Evolutionary conservation across 1,140 invertebrate genomes (phyloP).

Genomic region (Camponotus vicinus): DNA sequence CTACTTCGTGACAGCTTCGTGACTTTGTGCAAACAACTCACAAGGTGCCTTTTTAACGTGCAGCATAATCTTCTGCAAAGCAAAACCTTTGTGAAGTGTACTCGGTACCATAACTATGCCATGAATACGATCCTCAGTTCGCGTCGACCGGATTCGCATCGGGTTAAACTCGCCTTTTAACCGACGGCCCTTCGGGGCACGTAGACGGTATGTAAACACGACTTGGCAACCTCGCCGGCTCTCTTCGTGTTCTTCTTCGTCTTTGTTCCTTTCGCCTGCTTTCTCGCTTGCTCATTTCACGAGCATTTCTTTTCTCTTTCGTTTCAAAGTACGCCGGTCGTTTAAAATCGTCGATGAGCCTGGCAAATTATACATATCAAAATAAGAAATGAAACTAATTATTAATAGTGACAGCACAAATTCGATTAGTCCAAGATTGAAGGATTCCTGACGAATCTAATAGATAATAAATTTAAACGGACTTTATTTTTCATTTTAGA

Average conservation of each 20-base stretch:
- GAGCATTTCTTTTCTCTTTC: conserved; percentile 18
- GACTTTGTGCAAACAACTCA: background rate
- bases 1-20: background rate
- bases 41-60: background rate
- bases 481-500: background rate
- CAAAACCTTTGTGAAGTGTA: conserved; percentile 31
- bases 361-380: background rate
- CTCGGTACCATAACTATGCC: conserved; percentile 21
- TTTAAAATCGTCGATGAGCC: conserved; percentile 30
- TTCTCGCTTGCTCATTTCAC: background rate
- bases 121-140: conserved; percentile 55
- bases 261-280: conserved; percentile 32
- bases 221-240: conserved; percentile 58
- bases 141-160: conserved; percentile 56
- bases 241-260: conserved; percentile 24
- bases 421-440: background rate
- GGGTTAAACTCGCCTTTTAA: conserved; percentile 58
- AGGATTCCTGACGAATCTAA: background rate
- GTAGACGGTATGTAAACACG: conserved; percentile 62
- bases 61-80: conserved; percentile 25
- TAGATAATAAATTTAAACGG: background rate
- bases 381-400: background rate
- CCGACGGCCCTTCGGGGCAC: conserved; percentile 40
- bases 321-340: background rate
- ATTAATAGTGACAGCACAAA: background rate